Conservation (phyloP, 2,888 invertebrate species). For the Lycophotia porphyrea region DNA sequence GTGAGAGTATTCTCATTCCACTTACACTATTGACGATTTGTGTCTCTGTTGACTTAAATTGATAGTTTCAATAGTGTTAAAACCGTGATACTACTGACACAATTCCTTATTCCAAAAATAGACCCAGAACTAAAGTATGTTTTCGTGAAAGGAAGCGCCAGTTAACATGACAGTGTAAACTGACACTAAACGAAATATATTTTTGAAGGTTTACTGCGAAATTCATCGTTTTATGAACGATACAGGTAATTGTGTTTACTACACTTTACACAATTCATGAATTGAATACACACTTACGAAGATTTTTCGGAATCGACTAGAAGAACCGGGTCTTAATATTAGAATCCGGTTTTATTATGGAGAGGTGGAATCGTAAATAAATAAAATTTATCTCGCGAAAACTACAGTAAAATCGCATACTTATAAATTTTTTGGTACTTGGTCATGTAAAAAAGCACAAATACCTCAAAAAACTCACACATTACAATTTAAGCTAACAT, state of each 20-base stretch:
- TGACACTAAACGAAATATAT: background rate
- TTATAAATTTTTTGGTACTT: background rate
- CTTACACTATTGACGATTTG: background rate
- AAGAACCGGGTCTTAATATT: background rate
- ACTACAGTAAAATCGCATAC: background rate
- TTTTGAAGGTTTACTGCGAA: background rate
- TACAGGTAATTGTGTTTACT: background rate
- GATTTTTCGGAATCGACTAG: background rate
- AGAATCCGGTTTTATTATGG: background rate
- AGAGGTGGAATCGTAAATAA: background rate
- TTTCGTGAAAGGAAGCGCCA: constrained; percentile 11
- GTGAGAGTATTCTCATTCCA: background rate
- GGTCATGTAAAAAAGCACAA: background rate
- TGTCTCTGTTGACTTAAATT: constrained; percentile 26
- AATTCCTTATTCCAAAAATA: constrained; percentile 33
- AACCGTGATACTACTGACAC: constrained; percentile 38
- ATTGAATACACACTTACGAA: background rate
- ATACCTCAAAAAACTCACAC: background rate
- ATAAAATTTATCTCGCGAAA: background rate
- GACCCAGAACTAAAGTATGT: background rate
- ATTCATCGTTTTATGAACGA: background rate
- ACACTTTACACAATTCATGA: too few relatives aligned
- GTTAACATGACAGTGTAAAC: constrained; percentile 38
- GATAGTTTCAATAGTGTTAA: constrained; percentile 19
- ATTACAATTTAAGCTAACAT: constrained; percentile 4